Conservation (phyloP, 2,113 vertebrate species). For the Aleadryas rufinucha region DNA sequence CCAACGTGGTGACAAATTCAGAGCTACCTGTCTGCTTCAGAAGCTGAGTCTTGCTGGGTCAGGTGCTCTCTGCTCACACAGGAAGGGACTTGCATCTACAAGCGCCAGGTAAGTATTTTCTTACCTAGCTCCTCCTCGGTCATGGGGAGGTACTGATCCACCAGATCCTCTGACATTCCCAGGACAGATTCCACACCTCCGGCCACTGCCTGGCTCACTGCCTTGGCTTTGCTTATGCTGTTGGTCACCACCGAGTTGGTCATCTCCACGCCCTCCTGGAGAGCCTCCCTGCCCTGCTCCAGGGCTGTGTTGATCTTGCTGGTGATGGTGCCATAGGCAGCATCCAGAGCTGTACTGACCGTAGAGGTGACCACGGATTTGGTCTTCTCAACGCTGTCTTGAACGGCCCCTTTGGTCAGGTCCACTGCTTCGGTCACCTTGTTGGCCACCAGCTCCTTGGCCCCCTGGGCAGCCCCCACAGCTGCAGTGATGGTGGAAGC, state of each 20-base stretch:
- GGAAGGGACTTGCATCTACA: neutral
- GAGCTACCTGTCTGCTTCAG: constrained; percentile 6
- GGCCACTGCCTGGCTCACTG: constrained; percentile 84
- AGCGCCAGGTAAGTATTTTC: constrained; percentile 4
- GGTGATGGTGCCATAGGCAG: constrained; percentile 78
- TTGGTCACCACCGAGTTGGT: constrained; percentile 78
- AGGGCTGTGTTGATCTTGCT: constrained; percentile 67
- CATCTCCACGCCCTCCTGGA: constrained; percentile 80
- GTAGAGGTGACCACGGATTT: constrained; percentile 77
- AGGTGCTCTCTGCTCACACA: constrained; percentile 1
- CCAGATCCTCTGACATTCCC: constrained; percentile 81
- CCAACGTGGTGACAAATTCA: neutral
- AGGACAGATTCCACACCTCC: constrained; percentile 82
- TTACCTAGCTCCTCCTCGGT: constrained; percentile 88
- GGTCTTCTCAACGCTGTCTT: constrained; percentile 82
- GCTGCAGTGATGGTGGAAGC: constrained; percentile 74
- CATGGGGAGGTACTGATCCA: constrained; percentile 87
- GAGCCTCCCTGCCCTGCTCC: constrained; percentile 63
- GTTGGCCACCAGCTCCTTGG: constrained; percentile 43
- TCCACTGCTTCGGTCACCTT: constrained; percentile 66
- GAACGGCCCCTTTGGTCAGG: constrained; percentile 73
- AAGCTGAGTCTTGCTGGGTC: neutral
- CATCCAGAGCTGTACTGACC: constrained; percentile 80
- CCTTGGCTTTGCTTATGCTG: constrained; percentile 80
- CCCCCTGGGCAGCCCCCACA: constrained; percentile 73